Evolutionary conservation across 2,888 invertebrate genomes (phyloP).

Genomic region (Drosophila kambysellisi): DNA sequence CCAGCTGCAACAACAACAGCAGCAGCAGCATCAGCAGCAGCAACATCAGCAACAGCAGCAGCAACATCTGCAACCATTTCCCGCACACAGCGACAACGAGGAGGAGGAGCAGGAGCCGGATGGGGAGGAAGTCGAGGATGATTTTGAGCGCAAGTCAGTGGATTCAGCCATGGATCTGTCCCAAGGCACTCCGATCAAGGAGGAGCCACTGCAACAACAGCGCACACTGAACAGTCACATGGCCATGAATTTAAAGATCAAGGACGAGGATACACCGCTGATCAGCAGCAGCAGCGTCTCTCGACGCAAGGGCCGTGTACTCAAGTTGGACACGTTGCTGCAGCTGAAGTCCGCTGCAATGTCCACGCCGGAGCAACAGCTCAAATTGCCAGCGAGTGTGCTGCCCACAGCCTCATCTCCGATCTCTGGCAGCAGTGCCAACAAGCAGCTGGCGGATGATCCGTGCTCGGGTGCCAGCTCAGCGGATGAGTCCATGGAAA

Average conservation of each 20-base stretch:
- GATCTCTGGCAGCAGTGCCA: slow-evolving; percentile 55
- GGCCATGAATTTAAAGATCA: slow-evolving; percentile 78
- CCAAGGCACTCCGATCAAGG: slow-evolving; percentile 82
- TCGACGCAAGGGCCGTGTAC: slow-evolving; percentile 94
- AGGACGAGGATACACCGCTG: slow-evolving; percentile 81
- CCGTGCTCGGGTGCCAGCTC: slow-evolving; percentile 65
- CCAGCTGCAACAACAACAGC: slow-evolving; percentile 64
- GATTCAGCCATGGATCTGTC: slow-evolving; percentile 84
- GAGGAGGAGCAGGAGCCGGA: slow-evolving; percentile 62
- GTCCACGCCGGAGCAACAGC: slow-evolving; percentile 68
- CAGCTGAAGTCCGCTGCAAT: slow-evolving; percentile 71
- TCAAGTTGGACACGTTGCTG: slow-evolving; percentile 89
- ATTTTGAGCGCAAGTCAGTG: slow-evolving; percentile 75
- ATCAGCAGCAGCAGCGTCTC: slow-evolving; percentile 74
- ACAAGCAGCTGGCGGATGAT: slow-evolving; percentile 66
- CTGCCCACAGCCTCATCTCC: slow-evolving; percentile 74
- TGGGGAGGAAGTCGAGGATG: slow-evolving; percentile 69
- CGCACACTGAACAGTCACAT: slow-evolving; percentile 28
- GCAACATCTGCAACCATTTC: slow-evolving; percentile 25
- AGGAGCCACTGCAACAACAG: slow-evolving; percentile 49
- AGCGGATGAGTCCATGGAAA: slow-evolving; percentile 76
- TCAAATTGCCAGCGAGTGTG: slow-evolving; percentile 72
- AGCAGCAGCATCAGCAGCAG: slow-evolving; percentile 53
- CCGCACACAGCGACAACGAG: slow-evolving; percentile 53
- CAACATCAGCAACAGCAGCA: slow-evolving; percentile 56